Evolutionary conservation across 1,140 invertebrate species (phyloP).

Genomic region (Drosophila nannoptera): DNA sequence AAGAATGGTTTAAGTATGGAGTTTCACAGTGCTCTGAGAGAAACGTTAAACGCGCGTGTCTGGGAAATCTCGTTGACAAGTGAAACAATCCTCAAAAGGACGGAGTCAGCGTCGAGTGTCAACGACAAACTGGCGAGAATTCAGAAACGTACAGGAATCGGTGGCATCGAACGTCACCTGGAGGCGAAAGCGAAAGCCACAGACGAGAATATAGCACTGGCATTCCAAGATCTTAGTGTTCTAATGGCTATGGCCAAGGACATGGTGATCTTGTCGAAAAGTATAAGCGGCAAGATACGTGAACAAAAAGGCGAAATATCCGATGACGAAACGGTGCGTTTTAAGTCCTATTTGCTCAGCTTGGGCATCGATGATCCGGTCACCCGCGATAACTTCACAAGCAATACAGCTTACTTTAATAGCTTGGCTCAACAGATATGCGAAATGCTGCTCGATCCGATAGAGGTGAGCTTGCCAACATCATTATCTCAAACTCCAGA

Average conservation of each 20-base stretch:
- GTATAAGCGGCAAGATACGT: slow-evolving; percentile 95
- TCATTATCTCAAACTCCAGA: no score
- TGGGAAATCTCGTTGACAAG: slow-evolving; percentile 81
- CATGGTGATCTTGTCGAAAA: slow-evolving; percentile 96
- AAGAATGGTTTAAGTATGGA: slow-evolving; percentile 88
- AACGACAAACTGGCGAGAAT: slow-evolving; percentile 75
- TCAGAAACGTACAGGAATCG: slow-evolving; percentile 91
- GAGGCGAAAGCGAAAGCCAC: slow-evolving; percentile 94
- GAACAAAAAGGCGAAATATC: slow-evolving; percentile 97
- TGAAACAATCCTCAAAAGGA: slow-evolving; percentile 41
- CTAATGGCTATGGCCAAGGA: slow-evolving; percentile 98
- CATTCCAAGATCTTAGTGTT: slow-evolving; percentile 96
- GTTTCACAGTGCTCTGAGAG: slow-evolving; percentile 84
- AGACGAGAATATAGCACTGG: slow-evolving; percentile 93
- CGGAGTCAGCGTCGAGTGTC: slow-evolving; percentile 78
- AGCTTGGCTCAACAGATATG: slow-evolving; percentile 93
- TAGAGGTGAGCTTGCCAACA: slow-evolving; percentile 82
- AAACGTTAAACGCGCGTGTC: slow-evolving; percentile 82
- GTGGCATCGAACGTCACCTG: slow-evolving; percentile 95
- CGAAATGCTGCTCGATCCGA: slow-evolving; percentile 88
- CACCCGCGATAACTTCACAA: slow-evolving; percentile 92
- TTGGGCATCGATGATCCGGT: slow-evolving; percentile 98
- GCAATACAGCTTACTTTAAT: slow-evolving; percentile 91
- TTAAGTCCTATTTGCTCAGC: slow-evolving; percentile 97
- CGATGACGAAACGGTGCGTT: slow-evolving; percentile 97